Percentiles rank a stretch among this genome's conserved stretches.
Evolutionary conservation across 2,113 vertebrate genomes (phyloP).

Genomic region (Myiozetetes cayanensis): DNA sequence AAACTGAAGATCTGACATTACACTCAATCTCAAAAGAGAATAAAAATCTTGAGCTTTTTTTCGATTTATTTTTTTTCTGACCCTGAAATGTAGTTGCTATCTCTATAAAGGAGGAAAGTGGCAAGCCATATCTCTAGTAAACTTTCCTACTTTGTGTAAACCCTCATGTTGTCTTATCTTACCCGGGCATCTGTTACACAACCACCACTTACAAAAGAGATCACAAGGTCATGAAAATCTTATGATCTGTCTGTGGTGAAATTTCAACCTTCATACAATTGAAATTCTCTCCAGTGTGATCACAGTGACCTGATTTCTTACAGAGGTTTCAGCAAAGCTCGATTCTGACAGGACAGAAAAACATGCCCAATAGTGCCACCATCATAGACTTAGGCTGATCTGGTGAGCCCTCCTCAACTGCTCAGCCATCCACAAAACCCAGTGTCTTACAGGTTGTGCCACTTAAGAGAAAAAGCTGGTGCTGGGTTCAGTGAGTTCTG

Average conservation of each 20-base stretch:
- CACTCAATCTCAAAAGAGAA: not conserved
- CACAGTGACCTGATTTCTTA: not conserved
- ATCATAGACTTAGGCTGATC: not conserved
- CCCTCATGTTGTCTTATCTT: conserved; percentile 1
- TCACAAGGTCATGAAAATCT: conserved; percentile 23
- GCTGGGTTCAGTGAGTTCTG: not conserved
- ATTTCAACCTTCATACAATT: conserved; percentile 9
- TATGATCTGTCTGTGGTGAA: not conserved
- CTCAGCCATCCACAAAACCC: not conserved
- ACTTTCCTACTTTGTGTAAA: not conserved
- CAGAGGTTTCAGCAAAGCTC: not conserved
- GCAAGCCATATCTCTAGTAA: not conserved
- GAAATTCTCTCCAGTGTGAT: not conserved
- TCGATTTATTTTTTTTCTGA: not conserved
- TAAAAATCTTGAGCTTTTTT: not conserved
- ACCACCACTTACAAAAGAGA: conserved; percentile 25
- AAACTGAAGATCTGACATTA: not conserved
- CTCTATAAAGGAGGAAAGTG: not conserved
- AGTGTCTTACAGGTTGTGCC: not conserved
- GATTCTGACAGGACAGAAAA: not conserved
- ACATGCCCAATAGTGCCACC: not conserved
- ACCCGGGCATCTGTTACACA: conserved; percentile 14
- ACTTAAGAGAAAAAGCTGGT: not conserved
- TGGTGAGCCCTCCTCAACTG: not conserved
- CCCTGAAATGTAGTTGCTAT: not conserved